Percentiles rank a stretch among this genome's conserved stretches.
phyloP scores from a whole-genome alignment of 2,113 vertebrate genomes.

The Paraplagusia blochii region DNA sequence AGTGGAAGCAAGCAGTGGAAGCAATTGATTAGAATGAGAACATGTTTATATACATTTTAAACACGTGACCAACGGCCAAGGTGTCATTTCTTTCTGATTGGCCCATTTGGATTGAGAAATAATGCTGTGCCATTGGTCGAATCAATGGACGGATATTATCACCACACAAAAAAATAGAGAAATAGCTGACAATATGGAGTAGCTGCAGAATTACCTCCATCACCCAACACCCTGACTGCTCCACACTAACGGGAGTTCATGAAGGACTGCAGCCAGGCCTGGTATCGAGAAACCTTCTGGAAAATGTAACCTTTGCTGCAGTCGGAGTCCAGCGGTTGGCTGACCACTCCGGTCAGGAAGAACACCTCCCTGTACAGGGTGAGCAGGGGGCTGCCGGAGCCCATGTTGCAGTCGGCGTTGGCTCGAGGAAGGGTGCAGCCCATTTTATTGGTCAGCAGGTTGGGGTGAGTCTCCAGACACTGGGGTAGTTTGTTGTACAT shows the following conservation, averaged over 20 bases:
- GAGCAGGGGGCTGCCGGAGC: conserved; percentile 73
- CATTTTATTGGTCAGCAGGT: conserved; percentile 75
- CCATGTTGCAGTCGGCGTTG: conserved; percentile 68
- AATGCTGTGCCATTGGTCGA: background rate
- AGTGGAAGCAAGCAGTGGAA: conserved; percentile 4
- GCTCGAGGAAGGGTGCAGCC: conserved; percentile 59
- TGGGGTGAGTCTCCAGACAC: conserved; percentile 58
- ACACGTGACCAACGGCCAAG: background rate
- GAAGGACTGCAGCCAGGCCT: conserved; percentile 66
- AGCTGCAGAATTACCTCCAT: background rate
- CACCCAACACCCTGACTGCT: conserved; percentile 1
- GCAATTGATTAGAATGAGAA: background rate
- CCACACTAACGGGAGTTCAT: conserved; percentile 43
- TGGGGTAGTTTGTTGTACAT: conserved; percentile 51
- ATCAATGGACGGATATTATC: background rate
- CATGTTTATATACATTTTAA: background rate
- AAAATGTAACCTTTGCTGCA: conserved; percentile 72
- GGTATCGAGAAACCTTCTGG: conserved; percentile 75
- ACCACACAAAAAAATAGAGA: conserved; percentile 1
- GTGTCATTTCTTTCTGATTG: too few species aligned
- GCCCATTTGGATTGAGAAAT: too few species aligned
- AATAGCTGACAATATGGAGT: conserved; percentile 1
- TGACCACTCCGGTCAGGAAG: conserved; percentile 76
- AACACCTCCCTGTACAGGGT: conserved; percentile 70
- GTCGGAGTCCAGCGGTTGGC: conserved; percentile 45